Evolutionary conservation across 1,140 invertebrate species (phyloP), one percentile per base, ranked within the genome.

Genomic region (Latrodectus geometricus): DNA sequence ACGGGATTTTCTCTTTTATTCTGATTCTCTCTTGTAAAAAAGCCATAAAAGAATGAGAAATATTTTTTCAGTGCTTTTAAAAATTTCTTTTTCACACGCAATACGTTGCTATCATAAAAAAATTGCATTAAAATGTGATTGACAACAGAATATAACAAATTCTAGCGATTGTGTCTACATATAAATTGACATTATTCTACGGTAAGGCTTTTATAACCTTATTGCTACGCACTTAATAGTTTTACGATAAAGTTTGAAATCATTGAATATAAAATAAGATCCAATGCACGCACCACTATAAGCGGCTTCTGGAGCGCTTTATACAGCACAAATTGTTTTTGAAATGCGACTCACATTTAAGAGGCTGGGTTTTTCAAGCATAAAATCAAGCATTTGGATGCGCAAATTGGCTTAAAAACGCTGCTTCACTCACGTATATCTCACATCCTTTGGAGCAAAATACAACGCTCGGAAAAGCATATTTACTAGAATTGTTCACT

Each of bases 91-190:
- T 79, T 17, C 11, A n/a, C 77, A 79, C 77, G 77, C 56, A 21
- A 78, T 61, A 78, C 9, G 48, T 4, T 68, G 48, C 9, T 68
- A 79, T 68, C 65, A 49, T 66, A 68, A 69, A 50, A 69, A 79
- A 14, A 68, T 49, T 79, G 65, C 12, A 79, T 79, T 79, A 66
- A 79, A 79, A 79, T 79, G 50, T 79, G 77, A 79, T 79, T 79
- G 56, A 79, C 77, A 79, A 79, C 35, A 79, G 65, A 66, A 61
- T 68, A 68, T 23, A n/a, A 79, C 66, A 79, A 79, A 50, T 79
- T 17, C 61, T 20, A 76, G 49, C 77, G 48, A 68, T 79, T 79
- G 77, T 68, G 14, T 35, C 35, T 49, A 17, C 14, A 14, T 66
- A 56, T 8, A 66, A 48, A 23, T 50, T 48, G 11, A 61, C 65